A percentile compares a stretch with the other conserved stretches of the same genome.
Conservation (phyloP, 1,140 invertebrate genomes). For the Dinoponera quadriceps region DNA sequence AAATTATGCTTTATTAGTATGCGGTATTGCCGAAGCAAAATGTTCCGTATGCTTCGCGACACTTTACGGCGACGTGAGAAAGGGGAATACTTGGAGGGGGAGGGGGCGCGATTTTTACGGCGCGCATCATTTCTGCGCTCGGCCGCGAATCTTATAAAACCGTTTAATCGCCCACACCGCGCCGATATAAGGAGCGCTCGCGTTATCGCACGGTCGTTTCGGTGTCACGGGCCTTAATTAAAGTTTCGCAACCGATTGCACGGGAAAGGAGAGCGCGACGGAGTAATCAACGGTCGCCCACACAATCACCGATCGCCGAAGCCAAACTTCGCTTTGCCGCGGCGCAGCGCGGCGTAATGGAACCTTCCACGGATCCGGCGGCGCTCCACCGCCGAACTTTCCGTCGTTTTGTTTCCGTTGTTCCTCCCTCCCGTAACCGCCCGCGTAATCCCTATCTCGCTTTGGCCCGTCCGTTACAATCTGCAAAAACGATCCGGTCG, state of each 20-base stretch:
- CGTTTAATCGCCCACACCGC: constrained; percentile 9
- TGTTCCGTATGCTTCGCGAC: too few relatives aligned
- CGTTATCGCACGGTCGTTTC: constrained; percentile 69
- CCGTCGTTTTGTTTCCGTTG: constrained; percentile 19
- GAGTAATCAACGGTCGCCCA: constrained; percentile 72
- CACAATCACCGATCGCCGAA: constrained; percentile 73
- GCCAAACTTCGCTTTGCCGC: constrained; percentile 71
- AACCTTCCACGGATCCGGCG: constrained; percentile 42
- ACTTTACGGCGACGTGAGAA: constrained; percentile 20
- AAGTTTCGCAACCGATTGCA: constrained; percentile 77
- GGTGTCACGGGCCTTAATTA: constrained; percentile 75
- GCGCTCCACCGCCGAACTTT: constrained; percentile 44
- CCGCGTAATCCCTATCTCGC: constrained; percentile 22
- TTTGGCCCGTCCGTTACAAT: constrained; percentile 2
- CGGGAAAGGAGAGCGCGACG: constrained; percentile 65
- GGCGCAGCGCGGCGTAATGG: constrained; percentile 59
- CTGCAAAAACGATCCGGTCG: constrained; percentile 10
- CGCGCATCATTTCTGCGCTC: constrained; percentile 16
- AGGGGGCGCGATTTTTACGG: constrained; percentile 56
- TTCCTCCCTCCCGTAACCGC: constrained; percentile 2
- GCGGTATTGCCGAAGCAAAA: too few relatives aligned
- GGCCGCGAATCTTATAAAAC: constrained; percentile 4
- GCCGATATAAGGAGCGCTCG: constrained; percentile 46
- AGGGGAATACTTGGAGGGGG: constrained; percentile 24
- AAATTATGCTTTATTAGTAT: too few relatives aligned